Base-by-base conservation (phyloP, 2,797 vertebrate genomes). In the Squalus acanthias region DNA sequence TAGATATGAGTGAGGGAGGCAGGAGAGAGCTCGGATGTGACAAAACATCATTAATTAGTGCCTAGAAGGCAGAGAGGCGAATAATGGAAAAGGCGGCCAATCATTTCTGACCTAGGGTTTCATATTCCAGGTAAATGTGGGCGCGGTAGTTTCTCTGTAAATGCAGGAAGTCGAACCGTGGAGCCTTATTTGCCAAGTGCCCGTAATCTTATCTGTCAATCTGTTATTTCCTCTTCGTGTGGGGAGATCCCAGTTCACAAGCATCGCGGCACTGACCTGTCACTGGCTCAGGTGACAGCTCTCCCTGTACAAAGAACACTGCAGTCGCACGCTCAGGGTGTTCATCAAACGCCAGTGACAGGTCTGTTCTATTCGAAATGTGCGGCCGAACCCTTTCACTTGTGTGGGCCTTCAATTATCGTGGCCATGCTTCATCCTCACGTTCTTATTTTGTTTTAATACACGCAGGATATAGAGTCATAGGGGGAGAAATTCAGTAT, bases 161-260 rank as follows among this genome's bases (percentile, higher is more conserved):
- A n/a, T 63, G 89, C 89, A 65, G 33, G 15, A 92, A 65, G 89
- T 92, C 15, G 89, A 92, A 26, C 13, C 17, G 60, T 65, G 65
- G 89, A 63, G 89, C 53, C 53, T 91, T 91, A 63, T 63, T 91
- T 91, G 60, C 87, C 53, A 60, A 89, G 53, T 0, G 26, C 57
- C 15, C 26, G 57, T n/a, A 63, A 91, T 91, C 88, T 63, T 63
- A 91, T 63, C 88, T 92, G 89, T 92, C 89, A 63, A 92, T 92
- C 60, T 92, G 26, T 63, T 63, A n/a, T n/a, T 91, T 63, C 57
- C 89, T n/a, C 26, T 17, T 12, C 39, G 60, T 2, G 3, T 57
- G 53, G 2, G 9, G 26, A 65, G 60, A 63, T 65, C 12, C 5
- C 17, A 65, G 46, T 50, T 85, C 82, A 92, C 53, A 91, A 63